Percentiles rank a stretch among this genome's conserved stretches.
phyloP scores from a whole-genome alignment of 2,888 invertebrate species.

The Erannis defoliaria region DNA sequence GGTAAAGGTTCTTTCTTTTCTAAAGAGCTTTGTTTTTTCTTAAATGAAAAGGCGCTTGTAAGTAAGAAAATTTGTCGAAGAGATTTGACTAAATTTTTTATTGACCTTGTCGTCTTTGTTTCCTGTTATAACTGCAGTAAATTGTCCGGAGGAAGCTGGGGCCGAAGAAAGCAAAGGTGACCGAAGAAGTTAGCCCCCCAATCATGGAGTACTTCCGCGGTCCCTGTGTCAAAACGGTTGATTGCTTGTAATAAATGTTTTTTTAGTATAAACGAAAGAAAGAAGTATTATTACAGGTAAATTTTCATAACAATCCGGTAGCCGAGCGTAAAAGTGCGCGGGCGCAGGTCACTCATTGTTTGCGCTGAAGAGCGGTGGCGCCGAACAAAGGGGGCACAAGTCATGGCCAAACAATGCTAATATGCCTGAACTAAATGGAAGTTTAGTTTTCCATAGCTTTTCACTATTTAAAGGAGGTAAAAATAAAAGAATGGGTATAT shows the following conservation, averaged over 20 bases:
- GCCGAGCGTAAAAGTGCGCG: slow-evolving; percentile 64
- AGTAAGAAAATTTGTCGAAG: too few species aligned
- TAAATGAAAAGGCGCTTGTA: too few species aligned
- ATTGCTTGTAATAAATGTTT: background rate
- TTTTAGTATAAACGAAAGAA: background rate
- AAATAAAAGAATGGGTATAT: slow-evolving; percentile 1
- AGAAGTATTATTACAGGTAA: slow-evolving; percentile 10
- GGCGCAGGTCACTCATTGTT: slow-evolving; percentile 72
- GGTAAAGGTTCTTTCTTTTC: too few species aligned
- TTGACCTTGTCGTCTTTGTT: too few species aligned
- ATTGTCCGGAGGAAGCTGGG: too few species aligned
- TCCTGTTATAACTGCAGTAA: too few species aligned
- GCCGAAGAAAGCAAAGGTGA: too few species aligned
- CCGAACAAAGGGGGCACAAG: slow-evolving; percentile 60
- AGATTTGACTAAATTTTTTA: too few species aligned
- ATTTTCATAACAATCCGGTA: slow-evolving; percentile 48
- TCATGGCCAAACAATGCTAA: slow-evolving; percentile 52
- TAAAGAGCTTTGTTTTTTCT: too few species aligned
- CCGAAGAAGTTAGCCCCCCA: too few species aligned
- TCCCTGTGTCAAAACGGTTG: too few species aligned
- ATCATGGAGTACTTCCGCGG: too few species aligned
- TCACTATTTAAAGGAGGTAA: slow-evolving; percentile 23
- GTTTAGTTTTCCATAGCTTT: slow-evolving; percentile 25
- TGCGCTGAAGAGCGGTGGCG: slow-evolving; percentile 59
- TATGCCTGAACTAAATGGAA: slow-evolving; percentile 42